Evolutionary conservation across 2,888 invertebrate species (phyloP).

Genomic region (Neria commutata): DNA sequence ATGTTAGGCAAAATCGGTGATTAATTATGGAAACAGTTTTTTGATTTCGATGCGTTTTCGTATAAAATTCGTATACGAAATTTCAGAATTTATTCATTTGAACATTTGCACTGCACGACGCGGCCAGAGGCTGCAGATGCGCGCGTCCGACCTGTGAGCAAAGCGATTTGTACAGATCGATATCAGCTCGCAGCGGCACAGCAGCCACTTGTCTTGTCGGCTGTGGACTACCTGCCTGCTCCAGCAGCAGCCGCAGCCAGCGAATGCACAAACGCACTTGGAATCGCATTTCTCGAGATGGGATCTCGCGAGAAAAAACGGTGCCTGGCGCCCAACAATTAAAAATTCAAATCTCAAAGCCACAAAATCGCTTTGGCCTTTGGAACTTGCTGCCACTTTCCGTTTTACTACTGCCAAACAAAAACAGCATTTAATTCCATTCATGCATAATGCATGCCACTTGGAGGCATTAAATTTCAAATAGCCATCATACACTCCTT

Average conservation of each 20-base stretch:
- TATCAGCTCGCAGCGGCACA: conserved; percentile 45
- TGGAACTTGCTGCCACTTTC: conserved; percentile 18
- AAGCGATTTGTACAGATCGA: conserved; percentile 42
- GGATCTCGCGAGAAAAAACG: conserved; percentile 26
- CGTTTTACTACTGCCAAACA: conserved; percentile 50
- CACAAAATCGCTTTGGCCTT: conserved; percentile 8
- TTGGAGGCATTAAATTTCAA: not conserved
- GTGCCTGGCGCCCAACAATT: conserved; percentile 55
- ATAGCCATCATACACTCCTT: not conserved
- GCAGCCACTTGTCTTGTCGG: conserved; percentile 1
- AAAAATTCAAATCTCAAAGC: conserved; percentile 50
- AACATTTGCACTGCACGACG: not conserved
- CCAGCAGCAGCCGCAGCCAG: conserved; percentile 24
- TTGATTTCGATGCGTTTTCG: not conserved
- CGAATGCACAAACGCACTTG: conserved; percentile 24
- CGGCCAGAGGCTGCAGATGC: not conserved
- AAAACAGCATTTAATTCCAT: conserved; percentile 44
- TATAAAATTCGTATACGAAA: not conserved
- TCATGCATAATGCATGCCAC: conserved; percentile 48
- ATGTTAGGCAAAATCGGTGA: conserved; percentile 9
- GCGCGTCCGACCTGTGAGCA: no score
- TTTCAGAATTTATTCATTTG: not conserved
- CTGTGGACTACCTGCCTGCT: conserved; percentile 1
- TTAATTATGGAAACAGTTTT: conserved; percentile 18
- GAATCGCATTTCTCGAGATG: no score